These are phyloP conservation scores for Urocyon cinereoargenteus DNA, from an alignment of 2,797 vertebrate species.

Conservation along the genomic window DNA sequence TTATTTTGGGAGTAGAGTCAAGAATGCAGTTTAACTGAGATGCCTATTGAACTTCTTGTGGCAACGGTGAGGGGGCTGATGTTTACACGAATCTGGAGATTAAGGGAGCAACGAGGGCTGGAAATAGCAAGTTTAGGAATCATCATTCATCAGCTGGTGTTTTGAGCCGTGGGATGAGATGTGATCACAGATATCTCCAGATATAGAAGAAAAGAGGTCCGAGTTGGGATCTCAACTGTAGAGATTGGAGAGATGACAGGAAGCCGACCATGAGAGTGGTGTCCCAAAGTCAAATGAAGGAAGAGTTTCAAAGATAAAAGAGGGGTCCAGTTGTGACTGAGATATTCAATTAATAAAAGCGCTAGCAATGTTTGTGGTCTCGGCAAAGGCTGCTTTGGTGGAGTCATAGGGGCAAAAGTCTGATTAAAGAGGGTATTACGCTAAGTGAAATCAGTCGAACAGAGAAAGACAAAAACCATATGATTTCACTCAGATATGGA, in stretches of 20 bases:
- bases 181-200: not conserved
- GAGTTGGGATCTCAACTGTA: accelerated
- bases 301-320: not conserved
- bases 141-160: not conserved
- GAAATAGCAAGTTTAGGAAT: not conserved
- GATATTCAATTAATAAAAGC: no score
- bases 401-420: not conserved
- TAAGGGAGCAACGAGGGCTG: not conserved
- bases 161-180: not conserved
- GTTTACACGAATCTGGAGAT: not conserved
- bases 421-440: not conserved
- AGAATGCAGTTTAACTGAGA: not conserved
- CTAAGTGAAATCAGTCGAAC: not conserved
- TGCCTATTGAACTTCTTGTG: not conserved
- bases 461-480: not conserved
- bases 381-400: not conserved
- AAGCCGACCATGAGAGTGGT: not conserved
- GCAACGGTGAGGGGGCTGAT: not conserved
- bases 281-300: not conserved
- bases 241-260: not conserved
- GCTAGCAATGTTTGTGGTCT: not conserved
- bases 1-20: not conserved
- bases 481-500: not conserved
- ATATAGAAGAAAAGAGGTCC: not conserved
- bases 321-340: not conserved